phyloP scores from a whole-genome alignment of 1,140 invertebrate species.

The Caenorhabditis remanei region DNA sequence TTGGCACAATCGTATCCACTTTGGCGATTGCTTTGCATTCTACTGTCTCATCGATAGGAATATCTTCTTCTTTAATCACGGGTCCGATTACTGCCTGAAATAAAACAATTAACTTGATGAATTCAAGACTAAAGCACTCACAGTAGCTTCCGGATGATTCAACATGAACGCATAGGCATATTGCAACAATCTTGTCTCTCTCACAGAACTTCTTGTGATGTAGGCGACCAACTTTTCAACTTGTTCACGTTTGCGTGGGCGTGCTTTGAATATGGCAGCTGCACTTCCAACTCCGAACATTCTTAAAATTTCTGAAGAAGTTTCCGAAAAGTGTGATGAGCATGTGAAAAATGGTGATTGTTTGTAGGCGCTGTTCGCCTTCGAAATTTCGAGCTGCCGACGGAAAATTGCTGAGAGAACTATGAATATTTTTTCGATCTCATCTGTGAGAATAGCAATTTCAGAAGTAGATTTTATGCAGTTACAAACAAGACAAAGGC shows the following conservation, averaged over 20 bases:
- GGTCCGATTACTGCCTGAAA: not conserved
- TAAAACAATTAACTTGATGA: not conserved
- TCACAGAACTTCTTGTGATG: not conserved
- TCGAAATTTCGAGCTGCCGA: not conserved
- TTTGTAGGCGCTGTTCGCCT: not conserved
- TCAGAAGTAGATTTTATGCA: not conserved
- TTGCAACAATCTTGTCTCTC: not conserved
- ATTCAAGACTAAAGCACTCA: not conserved
- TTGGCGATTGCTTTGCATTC: not conserved
- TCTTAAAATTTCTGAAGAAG: not conserved
- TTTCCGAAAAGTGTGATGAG: not conserved
- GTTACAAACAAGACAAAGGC: not conserved
- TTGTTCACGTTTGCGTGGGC: not conserved
- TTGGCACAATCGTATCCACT: not conserved
- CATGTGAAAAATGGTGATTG: not conserved
- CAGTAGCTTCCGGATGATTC: not conserved
- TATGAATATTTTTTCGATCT: conserved; percentile 7
- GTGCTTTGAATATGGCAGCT: not conserved
- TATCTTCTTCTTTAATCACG: conserved; percentile 20
- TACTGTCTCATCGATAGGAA: not conserved
- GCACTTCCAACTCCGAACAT: not conserved
- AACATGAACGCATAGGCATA: not conserved
- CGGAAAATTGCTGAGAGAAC: not conserved
- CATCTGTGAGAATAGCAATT: not conserved
- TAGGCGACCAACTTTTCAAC: not conserved